Evolutionary conservation across 2,797 vertebrate species (phyloP).

Genomic region (Manis javanica): DNA sequence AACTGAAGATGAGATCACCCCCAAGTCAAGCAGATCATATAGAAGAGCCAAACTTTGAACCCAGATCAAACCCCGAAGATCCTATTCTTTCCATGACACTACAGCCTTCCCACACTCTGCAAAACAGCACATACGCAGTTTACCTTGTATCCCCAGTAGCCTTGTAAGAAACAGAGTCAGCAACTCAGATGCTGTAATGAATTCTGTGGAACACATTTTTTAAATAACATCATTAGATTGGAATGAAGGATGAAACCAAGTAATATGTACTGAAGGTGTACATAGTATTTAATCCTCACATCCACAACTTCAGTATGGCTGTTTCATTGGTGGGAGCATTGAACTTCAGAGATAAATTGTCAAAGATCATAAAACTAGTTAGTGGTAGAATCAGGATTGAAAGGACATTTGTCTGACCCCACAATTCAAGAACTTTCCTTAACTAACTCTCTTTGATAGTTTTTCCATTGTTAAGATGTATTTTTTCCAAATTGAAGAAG

Average conservation of each 20-base stretch:
- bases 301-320: neutral
- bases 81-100: neutral
- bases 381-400: neutral
- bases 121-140: neutral
- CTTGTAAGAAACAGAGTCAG: neutral
- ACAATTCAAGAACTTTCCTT: neutral
- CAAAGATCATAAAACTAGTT: neutral
- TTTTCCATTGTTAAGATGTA: neutral
- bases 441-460: neutral
- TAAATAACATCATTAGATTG: neutral
- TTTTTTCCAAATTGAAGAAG: neutral
- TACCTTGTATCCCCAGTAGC: neutral
- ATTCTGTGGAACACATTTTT: neutral
- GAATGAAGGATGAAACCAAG: neutral
- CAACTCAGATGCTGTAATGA: neutral
- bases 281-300: neutral
- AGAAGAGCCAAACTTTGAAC: neutral
- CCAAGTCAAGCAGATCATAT: neutral
- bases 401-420: neutral
- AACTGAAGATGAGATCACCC: neutral
- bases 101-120: neutral
- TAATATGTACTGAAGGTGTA: neutral
- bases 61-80: neutral
- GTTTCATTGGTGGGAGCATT: neutral
- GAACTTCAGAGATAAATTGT: neutral